These are phyloP conservation scores for Acanthopagrus latus DNA, from an alignment of 2,797 vertebrate genomes.

Conservation along the genomic window DNA sequence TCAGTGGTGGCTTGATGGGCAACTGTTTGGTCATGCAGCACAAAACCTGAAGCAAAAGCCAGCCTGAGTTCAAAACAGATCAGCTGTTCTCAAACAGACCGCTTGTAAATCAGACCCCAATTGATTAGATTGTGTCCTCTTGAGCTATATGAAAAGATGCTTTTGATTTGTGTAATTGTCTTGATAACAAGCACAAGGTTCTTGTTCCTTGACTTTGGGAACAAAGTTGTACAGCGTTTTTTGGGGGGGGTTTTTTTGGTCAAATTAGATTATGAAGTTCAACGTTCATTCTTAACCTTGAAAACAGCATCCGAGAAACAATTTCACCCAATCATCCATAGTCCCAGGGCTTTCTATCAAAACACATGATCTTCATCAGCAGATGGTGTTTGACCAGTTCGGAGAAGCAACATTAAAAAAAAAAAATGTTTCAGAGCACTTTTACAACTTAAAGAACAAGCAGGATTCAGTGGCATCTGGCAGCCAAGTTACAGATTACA, in stretches of 20 bases:
- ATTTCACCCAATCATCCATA: background rate
- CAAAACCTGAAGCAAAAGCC: constrained; percentile 41
- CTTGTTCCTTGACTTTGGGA: background rate
- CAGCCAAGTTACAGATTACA: too few species aligned
- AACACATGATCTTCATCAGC: background rate
- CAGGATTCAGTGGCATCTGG: too few species aligned
- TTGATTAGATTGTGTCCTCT: background rate
- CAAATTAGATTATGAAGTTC: background rate
- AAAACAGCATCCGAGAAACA: constrained; percentile 3
- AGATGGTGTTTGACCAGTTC: background rate
- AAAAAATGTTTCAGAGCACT: background rate
- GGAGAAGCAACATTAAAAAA: background rate
- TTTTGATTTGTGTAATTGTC: background rate
- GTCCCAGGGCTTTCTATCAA: background rate
- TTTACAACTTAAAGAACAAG: background rate
- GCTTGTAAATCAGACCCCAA: background rate
- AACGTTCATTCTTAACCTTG: background rate
- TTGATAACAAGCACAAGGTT: background rate
- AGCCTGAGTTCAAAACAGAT: constrained; percentile 17
- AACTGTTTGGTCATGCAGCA: constrained; percentile 55
- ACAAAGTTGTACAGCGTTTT: background rate
- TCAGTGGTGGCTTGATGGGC: background rate
- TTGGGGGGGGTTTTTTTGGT: background rate
- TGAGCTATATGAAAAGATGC: background rate
- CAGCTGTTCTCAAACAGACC: constrained; percentile 32